Base-by-base conservation (phyloP, 2,113 vertebrate genomes). In the Salvelinus fontinalis region DNA sequence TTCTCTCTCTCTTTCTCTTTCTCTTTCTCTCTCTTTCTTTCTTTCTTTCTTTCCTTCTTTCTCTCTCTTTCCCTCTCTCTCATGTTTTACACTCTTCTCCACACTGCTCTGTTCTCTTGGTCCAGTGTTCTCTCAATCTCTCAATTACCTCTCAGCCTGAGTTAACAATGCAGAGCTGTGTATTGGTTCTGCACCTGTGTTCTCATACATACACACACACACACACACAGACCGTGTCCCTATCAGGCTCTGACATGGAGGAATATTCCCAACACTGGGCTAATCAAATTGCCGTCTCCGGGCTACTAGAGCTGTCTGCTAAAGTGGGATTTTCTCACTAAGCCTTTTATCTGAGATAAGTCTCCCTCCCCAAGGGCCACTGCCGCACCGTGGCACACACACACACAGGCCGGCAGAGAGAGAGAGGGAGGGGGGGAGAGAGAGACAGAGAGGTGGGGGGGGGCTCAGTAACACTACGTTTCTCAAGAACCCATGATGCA, bases 291-390 rank as follows among this genome's bases (percentile, higher is more conserved):
- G 49, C 70, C 69, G 60, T 39, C 48, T 34, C 73, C 44, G 73
- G 70, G 51, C 48, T 59, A 70, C 69, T 72, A 65, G 68, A 67
- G 48, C 59, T 4, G 57, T 49, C 70, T 9, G 68, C 64, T 74
- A 67, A 74, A 71, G 66, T 70, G 31, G 65, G 64, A 73, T 69
- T 74, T 75, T 57, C 24, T 11, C 48, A 20, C 22, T 71, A 7
- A 83, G 71, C 81, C 71, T 77, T 76, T 79, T 74, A 76, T 83
- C 81, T 77, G 27, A 73, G 77, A 79, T 82, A 82, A 79, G 74
- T 79, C 73, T 26, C 62, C n/a, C 29, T 51, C 48, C 70, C 70
- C 34, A 51, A 48, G 74, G 60, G 67, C 66, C 5, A 2, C 16
- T 5, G 59, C n/a, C 59, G 1, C 12, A 54, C 51, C 14, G 16